Evolutionary conservation across 1,140 invertebrate genomes (phyloP).

Genomic region (Choristoneura fumiferana): DNA sequence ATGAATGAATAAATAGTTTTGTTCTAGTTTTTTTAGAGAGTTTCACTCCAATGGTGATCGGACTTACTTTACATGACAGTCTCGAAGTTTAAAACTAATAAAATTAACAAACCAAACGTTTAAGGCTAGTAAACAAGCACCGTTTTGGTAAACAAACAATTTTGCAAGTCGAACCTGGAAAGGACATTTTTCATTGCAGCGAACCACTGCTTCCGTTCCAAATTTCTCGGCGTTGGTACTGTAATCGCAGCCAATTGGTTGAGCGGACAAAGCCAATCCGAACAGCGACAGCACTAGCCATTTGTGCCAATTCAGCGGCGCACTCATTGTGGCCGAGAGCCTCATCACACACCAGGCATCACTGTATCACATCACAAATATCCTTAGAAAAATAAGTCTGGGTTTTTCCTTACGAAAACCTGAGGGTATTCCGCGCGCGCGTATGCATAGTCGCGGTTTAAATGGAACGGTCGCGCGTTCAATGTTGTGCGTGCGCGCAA

Average conservation of each 20-base stretch:
- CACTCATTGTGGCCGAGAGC: slow-evolving; percentile 62
- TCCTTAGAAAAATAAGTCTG: too few relatives aligned
- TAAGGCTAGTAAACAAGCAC: background rate
- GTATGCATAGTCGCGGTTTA: slow-evolving; percentile 13
- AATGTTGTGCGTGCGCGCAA: slow-evolving; percentile 56
- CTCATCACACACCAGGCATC: slow-evolving; percentile 44
- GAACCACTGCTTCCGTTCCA: slow-evolving; percentile 71
- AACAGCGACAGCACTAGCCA: slow-evolving; percentile 72
- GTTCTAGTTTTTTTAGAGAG: too few relatives aligned
- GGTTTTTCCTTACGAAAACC: too few relatives aligned
- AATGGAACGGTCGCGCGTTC: slow-evolving; percentile 13
- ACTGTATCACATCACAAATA: slow-evolving; percentile 36
- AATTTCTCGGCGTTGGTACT: slow-evolving; percentile 75
- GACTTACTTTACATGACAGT: too few relatives aligned
- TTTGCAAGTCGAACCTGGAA: slow-evolving; percentile 57
- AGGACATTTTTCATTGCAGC: slow-evolving; percentile 73
- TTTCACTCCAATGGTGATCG: too few relatives aligned
- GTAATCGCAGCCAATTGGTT: slow-evolving; percentile 76
- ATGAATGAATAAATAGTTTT: too few relatives aligned
- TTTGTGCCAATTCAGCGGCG: slow-evolving; percentile 72
- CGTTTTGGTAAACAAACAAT: background rate
- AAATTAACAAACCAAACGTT: too few relatives aligned
- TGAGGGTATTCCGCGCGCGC: background rate
- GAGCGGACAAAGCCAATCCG: slow-evolving; percentile 77
- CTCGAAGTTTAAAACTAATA: too few relatives aligned